Evolutionary conservation across 2,113 vertebrate genomes (phyloP).

Genomic region (Plectropomus leopardus): DNA sequence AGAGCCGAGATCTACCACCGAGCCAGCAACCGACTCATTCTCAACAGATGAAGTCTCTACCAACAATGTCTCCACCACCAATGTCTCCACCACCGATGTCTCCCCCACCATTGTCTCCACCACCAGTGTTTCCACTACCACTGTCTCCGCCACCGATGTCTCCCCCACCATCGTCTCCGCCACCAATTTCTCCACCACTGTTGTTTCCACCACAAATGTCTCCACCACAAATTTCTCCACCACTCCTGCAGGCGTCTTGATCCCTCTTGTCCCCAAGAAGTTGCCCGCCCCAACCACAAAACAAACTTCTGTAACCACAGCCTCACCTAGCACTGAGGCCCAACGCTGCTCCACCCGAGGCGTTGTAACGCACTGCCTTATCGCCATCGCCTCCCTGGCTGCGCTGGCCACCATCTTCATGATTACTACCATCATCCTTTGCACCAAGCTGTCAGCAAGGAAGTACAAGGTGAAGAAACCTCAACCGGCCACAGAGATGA

Average conservation of each 20-base stretch:
- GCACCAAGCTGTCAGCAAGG: constrained; percentile 82
- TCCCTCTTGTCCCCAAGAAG: background rate
- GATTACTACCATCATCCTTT: constrained; percentile 86
- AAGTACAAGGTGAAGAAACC: constrained; percentile 62
- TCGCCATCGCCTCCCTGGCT: constrained; percentile 87
- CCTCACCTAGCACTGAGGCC: background rate
- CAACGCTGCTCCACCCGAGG: constrained; percentile 46
- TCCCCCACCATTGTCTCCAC: background rate
- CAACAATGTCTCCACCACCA: background rate
- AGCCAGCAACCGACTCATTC: background rate
- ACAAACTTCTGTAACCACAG: background rate
- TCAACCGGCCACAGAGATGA: constrained; percentile 87
- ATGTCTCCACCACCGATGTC: background rate
- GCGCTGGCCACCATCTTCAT: constrained; percentile 88
- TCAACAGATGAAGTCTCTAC: background rate
- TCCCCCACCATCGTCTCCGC: background rate
- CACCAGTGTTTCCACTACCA: background rate
- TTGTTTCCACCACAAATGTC: fast-evolving
- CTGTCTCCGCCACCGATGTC: background rate
- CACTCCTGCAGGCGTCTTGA: background rate
- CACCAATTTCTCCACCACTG: background rate
- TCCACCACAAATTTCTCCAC: constrained; percentile 17
- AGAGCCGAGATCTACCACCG: background rate
- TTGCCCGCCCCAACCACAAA: background rate
- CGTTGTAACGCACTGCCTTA: constrained; percentile 81